These are phyloP conservation scores for Cataglyphis livida DNA, from an alignment of 2,888 invertebrate species.

Conservation along the genomic window DNA sequence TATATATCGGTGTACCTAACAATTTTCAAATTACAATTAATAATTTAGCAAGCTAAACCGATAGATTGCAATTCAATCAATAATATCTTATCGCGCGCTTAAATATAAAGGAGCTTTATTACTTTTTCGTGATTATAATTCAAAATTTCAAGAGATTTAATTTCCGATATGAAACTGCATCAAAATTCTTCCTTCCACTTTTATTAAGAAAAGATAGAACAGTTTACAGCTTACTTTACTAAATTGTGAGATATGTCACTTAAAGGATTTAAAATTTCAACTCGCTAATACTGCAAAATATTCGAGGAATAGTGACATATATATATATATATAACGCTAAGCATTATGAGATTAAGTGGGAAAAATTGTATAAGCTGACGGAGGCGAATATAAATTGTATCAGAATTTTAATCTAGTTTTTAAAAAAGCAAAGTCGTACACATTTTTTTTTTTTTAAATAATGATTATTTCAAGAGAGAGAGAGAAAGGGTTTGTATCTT, in stretches of 20 bases:
- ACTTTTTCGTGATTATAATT: not conserved
- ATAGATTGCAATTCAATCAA: not conserved
- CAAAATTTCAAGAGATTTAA: not conserved
- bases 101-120: not conserved
- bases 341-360: conserved; percentile 14
- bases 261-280: conserved; percentile 20
- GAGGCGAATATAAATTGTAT: not conserved
- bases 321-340: not conserved
- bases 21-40: not conserved
- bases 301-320: not conserved
- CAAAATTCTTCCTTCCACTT: not conserved
- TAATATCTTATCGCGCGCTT: not conserved
- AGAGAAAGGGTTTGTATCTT: not conserved
- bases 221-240: not conserved
- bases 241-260: conserved; percentile 1
- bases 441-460: not conserved
- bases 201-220: not conserved
- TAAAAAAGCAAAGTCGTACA: not conserved
- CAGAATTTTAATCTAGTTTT: conserved; percentile 12
- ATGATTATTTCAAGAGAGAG: not conserved
- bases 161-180: not conserved
- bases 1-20: not conserved
- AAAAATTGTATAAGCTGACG: conserved; percentile 1
- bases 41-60: not conserved
- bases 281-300: not conserved